Conservation (phyloP, 2,113 vertebrate species). For the Coreoperca whiteheadi region DNA sequence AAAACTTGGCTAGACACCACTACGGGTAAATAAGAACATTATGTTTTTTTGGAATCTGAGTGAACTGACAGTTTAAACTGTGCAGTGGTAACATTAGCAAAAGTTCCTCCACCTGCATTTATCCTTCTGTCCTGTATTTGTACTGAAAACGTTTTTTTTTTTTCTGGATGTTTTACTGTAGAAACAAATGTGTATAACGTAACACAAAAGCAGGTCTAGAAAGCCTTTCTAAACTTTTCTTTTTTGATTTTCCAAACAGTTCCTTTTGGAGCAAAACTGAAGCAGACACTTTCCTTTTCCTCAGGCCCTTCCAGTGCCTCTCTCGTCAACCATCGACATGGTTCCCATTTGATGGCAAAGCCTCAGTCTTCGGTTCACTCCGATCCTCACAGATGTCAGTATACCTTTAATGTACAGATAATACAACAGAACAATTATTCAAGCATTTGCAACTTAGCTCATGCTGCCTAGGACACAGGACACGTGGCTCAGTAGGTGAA, state of each 20-base stretch:
- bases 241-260: not conserved
- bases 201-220: conserved; percentile 24
- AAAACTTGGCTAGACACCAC: not conserved
- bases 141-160: not conserved
- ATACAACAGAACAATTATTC: conserved; percentile 23
- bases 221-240: not conserved
- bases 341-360: conserved; percentile 51
- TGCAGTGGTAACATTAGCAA: conserved; percentile 26
- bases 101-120: conserved; percentile 20
- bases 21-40: not conserved
- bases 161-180: not conserved
- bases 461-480: conserved; percentile 42
- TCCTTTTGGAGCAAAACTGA: not conserved
- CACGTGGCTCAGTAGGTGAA: conserved; percentile 25
- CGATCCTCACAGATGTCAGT: conserved; percentile 44
- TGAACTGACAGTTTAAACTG: conserved; percentile 9
- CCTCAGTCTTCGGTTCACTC: conserved; percentile 27
- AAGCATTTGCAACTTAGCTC: conserved; percentile 46
- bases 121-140: not conserved
- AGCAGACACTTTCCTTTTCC: conserved; percentile 30
- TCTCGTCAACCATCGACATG: conserved; percentile 43
- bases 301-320: conserved; percentile 74
- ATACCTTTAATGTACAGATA: conserved; percentile 51
- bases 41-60: conserved; percentile 9
- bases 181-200: not conserved